These are phyloP conservation scores for Pomacea maculata DNA, from an alignment of 1,140 invertebrate species.

Conservation along the genomic window DNA sequence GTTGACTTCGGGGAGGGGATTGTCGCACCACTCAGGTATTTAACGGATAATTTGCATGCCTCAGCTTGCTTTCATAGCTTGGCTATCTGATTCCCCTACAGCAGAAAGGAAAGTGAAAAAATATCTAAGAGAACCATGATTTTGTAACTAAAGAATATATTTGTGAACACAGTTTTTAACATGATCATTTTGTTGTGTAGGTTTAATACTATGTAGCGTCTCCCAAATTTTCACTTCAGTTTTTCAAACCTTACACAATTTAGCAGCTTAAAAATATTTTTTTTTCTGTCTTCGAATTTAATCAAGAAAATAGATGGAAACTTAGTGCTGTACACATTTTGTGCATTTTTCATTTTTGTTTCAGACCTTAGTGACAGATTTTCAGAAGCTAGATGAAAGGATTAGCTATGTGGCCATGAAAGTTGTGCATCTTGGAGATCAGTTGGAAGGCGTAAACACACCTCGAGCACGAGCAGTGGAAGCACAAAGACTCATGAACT, in stretches of 20 bases:
- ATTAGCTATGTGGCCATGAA: slow-evolving; percentile 97
- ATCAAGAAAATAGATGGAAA: not conserved
- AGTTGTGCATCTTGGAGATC: slow-evolving; percentile 96
- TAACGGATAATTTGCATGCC: no score
- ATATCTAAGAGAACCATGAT: no score
- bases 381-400: slow-evolving; percentile 92
- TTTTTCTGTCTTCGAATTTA: not conserved
- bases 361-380: slow-evolving; percentile 83
- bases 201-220: not conserved
- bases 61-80: no score
- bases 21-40: no score
- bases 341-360: slow-evolving; percentile 50
- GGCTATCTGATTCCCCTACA: no score
- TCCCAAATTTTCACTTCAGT: not conserved
- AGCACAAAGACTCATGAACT: slow-evolving; percentile 91
- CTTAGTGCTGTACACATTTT: not conserved
- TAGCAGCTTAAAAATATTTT: not conserved
- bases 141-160: not conserved
- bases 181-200: not conserved
- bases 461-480: slow-evolving; percentile 93
- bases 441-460: slow-evolving; percentile 95
- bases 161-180: not conserved
- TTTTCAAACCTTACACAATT: slow-evolving; percentile 6
- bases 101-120: no score
- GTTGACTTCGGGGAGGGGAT: no score